Percentiles rank a stretch among this genome's conserved stretches.
phyloP scores from a whole-genome alignment of 2,113 vertebrate genomes.

The Triplophysa siluroides region DNA sequence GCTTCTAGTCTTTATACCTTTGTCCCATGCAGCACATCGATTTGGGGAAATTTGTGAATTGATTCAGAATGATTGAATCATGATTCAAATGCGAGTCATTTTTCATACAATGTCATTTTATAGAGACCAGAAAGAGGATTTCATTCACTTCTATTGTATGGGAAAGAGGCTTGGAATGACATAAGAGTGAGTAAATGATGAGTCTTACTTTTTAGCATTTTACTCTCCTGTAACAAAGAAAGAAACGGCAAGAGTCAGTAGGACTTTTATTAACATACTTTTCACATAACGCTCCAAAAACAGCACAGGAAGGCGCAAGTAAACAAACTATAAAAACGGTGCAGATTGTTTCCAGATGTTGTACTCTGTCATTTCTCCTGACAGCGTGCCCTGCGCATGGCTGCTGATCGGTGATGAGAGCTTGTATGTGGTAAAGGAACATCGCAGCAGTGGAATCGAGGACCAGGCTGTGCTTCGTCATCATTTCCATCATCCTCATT shows the following conservation, averaged over 20 bases:
- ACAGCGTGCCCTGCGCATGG: slow-evolving; percentile 47
- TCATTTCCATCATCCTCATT: slow-evolving; percentile 22
- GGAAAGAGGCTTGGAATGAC: no score
- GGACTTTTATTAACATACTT: background rate
- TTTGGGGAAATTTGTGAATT: no score
- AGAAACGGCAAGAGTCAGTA: background rate
- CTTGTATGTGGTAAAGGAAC: slow-evolving; percentile 40
- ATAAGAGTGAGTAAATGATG: no score
- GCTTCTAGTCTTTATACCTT: no score
- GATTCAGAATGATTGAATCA: no score
- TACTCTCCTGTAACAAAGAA: no score
- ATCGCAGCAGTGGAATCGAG: background rate
- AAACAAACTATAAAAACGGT: background rate
- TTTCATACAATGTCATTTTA: no score
- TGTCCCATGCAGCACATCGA: no score
- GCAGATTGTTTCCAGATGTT: slow-evolving; percentile 51
- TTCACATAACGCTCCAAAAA: background rate
- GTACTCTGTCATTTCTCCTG: slow-evolving; percentile 49
- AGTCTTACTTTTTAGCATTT: no score
- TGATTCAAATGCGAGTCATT: no score
- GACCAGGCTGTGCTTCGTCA: slow-evolving; percentile 14
- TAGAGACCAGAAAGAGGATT: no score
- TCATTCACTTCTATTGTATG: no score
- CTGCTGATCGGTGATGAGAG: slow-evolving; percentile 46
- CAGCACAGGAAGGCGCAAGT: background rate